phyloP scores from a whole-genome alignment of 2,797 vertebrate genomes.

The Sylvia borin region DNA sequence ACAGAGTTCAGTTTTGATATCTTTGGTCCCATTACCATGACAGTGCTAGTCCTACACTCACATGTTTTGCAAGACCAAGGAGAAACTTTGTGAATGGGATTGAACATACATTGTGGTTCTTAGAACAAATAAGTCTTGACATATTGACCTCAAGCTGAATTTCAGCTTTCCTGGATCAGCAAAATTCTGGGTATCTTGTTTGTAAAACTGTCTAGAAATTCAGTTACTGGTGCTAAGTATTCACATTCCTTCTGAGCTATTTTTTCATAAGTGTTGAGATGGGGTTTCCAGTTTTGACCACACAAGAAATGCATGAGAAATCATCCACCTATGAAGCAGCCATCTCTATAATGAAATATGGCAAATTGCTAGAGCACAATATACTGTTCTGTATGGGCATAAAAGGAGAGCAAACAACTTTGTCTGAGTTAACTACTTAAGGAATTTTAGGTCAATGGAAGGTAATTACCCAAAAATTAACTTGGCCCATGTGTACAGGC shows the following conservation, averaged over 20 bases:
- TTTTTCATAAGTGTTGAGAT: not conserved
- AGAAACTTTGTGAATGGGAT: not conserved
- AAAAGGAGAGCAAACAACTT: constrained; percentile 12
- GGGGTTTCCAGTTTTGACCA: constrained; percentile 10
- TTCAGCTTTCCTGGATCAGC: constrained; percentile 20
- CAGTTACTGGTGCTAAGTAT: not conserved
- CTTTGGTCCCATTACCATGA: not conserved
- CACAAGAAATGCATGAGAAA: not conserved
- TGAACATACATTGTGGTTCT: not conserved
- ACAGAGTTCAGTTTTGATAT: not conserved
- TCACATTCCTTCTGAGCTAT: constrained; percentile 14
- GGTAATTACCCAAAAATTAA: constrained; percentile 28
- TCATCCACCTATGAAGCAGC: not conserved
- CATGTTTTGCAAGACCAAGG: not conserved
- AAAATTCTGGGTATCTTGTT: not conserved
- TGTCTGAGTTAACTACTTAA: not conserved
- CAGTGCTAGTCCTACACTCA: not conserved
- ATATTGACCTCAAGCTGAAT: not conserved
- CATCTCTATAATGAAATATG: not conserved
- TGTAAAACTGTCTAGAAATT: not conserved
- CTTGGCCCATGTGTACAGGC: not conserved
- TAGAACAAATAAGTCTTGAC: not conserved
- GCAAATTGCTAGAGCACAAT: not conserved
- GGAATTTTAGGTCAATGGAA: constrained; percentile 39
- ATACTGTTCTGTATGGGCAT: not conserved